These are phyloP conservation scores for Calliopum simillimum DNA, from an alignment of 2,888 invertebrate genomes.

Conservation along the genomic window DNA sequence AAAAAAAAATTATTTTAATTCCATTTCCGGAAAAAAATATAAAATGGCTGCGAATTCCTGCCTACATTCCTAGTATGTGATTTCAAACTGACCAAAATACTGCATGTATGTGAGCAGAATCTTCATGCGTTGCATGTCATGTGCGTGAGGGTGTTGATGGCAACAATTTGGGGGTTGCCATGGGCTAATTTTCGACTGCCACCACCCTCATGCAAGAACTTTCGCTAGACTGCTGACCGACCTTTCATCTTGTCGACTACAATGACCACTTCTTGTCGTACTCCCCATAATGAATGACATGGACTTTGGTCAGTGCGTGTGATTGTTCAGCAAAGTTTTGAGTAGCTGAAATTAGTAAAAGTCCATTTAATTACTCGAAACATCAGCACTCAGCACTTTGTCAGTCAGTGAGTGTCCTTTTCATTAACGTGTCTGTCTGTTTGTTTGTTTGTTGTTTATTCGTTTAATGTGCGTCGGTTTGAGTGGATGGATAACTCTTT, in stretches of 20 bases:
- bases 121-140: background rate
- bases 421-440: constrained; percentile 50
- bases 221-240: background rate
- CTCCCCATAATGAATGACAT: constrained; percentile 59
- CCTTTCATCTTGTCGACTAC: background rate
- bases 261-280: constrained; percentile 20
- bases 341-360: constrained; percentile 58
- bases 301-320: constrained; percentile 63
- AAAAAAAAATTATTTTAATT: background rate
- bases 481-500: background rate
- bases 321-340: constrained; percentile 32
- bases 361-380: constrained; percentile 65
- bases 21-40: background rate
- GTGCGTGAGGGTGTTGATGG: too few species aligned
- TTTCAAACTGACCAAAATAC: constrained; percentile 7
- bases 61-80: background rate
- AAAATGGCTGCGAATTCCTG: constrained; percentile 9
- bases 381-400: constrained; percentile 67
- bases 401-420: constrained; percentile 53
- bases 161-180: background rate
- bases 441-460: background rate
- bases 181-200: background rate
- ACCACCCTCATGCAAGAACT: background rate
- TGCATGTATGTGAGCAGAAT: too few species aligned
- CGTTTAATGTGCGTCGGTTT: background rate